phyloP scores from a whole-genome alignment of 2,888 invertebrate species.

The Meandrusa payeni region DNA sequence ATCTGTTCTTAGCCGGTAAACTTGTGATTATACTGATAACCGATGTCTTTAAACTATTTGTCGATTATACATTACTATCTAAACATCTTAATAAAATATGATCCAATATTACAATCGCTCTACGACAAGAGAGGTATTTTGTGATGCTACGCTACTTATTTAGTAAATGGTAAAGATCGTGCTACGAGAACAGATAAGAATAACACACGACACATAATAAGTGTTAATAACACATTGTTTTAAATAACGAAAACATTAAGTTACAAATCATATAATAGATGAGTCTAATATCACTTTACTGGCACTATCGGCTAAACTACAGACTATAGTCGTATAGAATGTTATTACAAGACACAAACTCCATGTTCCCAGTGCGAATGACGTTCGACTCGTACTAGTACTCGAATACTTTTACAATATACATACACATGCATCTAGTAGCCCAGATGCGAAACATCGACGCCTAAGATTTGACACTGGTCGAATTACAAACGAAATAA shows the following conservation, averaged over 20 bases:
- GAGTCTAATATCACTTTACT: slow-evolving; percentile 40
- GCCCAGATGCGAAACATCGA: slow-evolving; percentile 46
- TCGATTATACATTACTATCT: too few species aligned
- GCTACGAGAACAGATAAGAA: slow-evolving; percentile 21
- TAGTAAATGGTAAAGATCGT: slow-evolving; percentile 25
- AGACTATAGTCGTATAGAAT: slow-evolving; percentile 26
- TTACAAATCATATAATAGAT: slow-evolving; percentile 30
- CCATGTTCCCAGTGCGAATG: slow-evolving; percentile 13
- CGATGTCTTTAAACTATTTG: too few species aligned
- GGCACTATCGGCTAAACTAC: slow-evolving; percentile 36
- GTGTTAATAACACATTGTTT: slow-evolving; percentile 5
- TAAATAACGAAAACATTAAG: slow-evolving; percentile 23
- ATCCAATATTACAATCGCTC: slow-evolving; percentile 4
- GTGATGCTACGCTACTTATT: slow-evolving; percentile 20
- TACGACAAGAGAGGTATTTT: slow-evolving; percentile 17
- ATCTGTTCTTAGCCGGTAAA: too few species aligned
- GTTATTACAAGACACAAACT: slow-evolving; percentile 17
- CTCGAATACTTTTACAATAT: slow-evolving; percentile 23
- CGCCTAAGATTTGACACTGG: slow-evolving; percentile 73
- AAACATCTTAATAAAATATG: slow-evolving; percentile 12
- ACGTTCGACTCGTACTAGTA: slow-evolving; percentile 3
- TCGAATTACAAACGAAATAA: slow-evolving; percentile 75
- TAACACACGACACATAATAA: slow-evolving; percentile 6
- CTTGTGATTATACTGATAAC: too few species aligned
- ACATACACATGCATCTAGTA: slow-evolving; percentile 58